Percentiles rank a stretch among this genome's conserved stretches.
phyloP scores from a whole-genome alignment of 2,797 vertebrate species.

The Pteropus rufus region DNA sequence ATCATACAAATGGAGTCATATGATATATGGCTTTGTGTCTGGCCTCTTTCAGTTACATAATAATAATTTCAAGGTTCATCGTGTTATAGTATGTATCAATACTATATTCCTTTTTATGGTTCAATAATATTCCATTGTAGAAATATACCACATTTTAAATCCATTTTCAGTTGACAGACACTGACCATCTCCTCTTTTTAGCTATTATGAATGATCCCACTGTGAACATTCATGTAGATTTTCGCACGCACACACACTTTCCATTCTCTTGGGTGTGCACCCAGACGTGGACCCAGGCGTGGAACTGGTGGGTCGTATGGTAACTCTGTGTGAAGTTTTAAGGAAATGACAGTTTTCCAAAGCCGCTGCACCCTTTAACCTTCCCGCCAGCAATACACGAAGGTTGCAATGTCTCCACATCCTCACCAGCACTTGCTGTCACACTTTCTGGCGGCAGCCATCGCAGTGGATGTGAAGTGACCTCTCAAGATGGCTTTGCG shows the following conservation, averaged over 20 bases:
- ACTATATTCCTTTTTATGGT: background rate
- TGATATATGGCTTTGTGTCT: background rate
- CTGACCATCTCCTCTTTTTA: background rate
- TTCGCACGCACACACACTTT: background rate
- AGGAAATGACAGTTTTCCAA: background rate
- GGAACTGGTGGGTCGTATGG: background rate
- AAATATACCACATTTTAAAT: background rate
- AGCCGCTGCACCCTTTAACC: background rate
- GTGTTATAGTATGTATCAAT: rapidly evolving
- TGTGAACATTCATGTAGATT: background rate
- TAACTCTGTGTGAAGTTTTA: background rate
- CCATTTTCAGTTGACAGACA: background rate
- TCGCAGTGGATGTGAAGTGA: background rate
- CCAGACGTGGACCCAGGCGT: background rate
- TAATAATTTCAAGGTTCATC: background rate
- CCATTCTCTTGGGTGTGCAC: background rate
- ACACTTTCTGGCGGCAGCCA: background rate
- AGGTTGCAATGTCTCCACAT: background rate
- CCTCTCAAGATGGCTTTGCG: background rate
- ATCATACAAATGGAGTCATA: background rate
- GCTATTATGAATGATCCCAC: background rate
- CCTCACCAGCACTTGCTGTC: background rate
- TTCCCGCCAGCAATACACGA: background rate
- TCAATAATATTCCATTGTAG: background rate
- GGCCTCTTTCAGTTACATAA: background rate